Conservation (phyloP, 2,797 vertebrate species). For the Moxostoma hubbsi region DNA sequence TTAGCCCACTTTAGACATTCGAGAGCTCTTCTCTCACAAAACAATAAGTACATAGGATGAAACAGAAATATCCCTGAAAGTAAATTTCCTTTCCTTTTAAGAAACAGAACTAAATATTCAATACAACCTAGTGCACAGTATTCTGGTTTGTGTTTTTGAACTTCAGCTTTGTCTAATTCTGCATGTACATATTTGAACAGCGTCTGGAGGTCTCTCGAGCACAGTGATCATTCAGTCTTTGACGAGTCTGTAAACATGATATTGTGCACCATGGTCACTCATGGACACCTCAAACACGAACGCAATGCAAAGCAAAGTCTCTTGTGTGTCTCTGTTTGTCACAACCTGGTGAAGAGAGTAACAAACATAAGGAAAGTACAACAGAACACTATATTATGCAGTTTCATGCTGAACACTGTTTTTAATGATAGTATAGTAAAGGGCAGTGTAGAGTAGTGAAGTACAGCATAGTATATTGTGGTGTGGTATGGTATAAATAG, state of each 20-base stretch:
- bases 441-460: too few relatives aligned
- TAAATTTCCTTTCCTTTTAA: constrained; percentile 51
- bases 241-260: constrained; percentile 94
- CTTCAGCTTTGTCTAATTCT: constrained; percentile 51
- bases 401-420: too few relatives aligned
- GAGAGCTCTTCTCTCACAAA: constrained; percentile 28
- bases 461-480: too few relatives aligned
- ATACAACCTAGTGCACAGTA: constrained; percentile 56
- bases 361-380: background rate
- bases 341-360: constrained; percentile 82
- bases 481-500: too few relatives aligned
- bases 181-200: constrained; percentile 44
- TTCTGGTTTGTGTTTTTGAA: constrained; percentile 48
- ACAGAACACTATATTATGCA: background rate
- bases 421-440: too few relatives aligned
- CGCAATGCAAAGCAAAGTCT: constrained; percentile 94
- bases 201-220: constrained; percentile 47
- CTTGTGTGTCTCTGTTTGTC: constrained; percentile 95
- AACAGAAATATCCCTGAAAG: constrained; percentile 62
- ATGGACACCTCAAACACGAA: constrained; percentile 96
- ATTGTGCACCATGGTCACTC: constrained; percentile 93
- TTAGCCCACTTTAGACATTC: constrained; percentile 15
- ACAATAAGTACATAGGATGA: constrained; percentile 35
- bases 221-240: constrained; percentile 83
- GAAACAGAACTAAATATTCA: constrained; percentile 54